Percentiles rank a stretch among this genome's conserved stretches.
These are phyloP conservation scores for Cinclus mexicanus DNA, from an alignment of 2,113 vertebrate genomes.

Conservation along the genomic window DNA sequence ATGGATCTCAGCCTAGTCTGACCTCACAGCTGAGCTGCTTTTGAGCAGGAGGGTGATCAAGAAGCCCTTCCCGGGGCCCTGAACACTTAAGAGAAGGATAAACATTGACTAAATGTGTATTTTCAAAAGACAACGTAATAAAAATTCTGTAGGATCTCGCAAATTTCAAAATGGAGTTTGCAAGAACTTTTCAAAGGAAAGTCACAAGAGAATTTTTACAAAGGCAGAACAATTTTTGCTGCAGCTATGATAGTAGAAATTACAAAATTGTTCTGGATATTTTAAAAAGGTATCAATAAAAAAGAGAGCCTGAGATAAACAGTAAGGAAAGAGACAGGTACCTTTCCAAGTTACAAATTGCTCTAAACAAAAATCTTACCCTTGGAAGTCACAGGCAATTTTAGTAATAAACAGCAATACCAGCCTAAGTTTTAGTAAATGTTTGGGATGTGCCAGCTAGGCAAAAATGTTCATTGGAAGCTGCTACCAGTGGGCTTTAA, in stretches of 20 bases:
- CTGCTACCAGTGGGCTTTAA: not conserved
- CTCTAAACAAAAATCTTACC: not conserved
- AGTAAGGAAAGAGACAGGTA: not conserved
- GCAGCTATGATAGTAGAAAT: not conserved
- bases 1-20: not conserved
- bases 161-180: not conserved
- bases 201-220: not conserved
- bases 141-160: not conserved
- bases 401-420: not conserved
- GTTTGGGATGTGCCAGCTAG: not conserved
- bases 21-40: not conserved
- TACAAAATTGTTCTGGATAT: not conserved
- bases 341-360: not conserved
- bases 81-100: not conserved
- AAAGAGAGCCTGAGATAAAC: not conserved
- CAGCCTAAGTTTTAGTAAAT: not conserved
- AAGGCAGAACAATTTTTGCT: not conserved
- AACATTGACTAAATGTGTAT: not conserved
- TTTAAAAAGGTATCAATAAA: not conserved
- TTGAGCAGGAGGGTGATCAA: not conserved
- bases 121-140: not conserved
- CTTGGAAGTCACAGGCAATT: not conserved
- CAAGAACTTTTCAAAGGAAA: not conserved
- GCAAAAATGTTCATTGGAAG: not conserved
- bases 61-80: not conserved